Conservation (phyloP, 2,797 vertebrate species). For the Thaleichthys pacificus region DNA sequence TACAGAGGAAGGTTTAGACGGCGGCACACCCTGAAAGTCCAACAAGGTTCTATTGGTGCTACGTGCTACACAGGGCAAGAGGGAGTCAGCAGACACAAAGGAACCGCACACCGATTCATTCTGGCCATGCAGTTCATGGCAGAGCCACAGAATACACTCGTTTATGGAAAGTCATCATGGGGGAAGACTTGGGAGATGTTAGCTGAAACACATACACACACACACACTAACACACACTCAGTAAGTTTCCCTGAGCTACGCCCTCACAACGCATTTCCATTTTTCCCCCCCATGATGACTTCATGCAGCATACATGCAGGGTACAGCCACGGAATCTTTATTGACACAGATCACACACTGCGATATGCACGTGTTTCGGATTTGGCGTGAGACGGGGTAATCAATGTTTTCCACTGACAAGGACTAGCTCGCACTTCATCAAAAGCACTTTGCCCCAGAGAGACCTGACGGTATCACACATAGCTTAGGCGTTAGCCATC, state of each 20-base stretch:
- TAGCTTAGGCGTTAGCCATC: conserved; percentile 18
- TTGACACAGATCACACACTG: conserved; percentile 60
- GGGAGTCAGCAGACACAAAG: neutral
- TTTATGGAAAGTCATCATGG: too few relatives aligned
- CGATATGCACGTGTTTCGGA: conserved; percentile 70
- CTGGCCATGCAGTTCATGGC: too few relatives aligned
- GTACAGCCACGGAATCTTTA: conserved; percentile 53
- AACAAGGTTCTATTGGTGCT: too few relatives aligned
- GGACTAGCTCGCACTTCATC: conserved; percentile 67
- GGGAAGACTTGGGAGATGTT: too few relatives aligned
- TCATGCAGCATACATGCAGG: conserved; percentile 63
- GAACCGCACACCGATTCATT: neutral
- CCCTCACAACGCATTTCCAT: conserved; percentile 45
- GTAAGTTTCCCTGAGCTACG: conserved; percentile 9
- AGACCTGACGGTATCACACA: neutral
- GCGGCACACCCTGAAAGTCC: neutral
- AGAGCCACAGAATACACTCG: too few relatives aligned
- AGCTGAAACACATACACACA: neutral
- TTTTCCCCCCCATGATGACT: conserved; percentile 57
- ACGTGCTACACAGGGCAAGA: neutral
- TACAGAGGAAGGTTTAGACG: neutral
- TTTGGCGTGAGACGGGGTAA: conserved; percentile 58
- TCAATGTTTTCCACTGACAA: conserved; percentile 68
- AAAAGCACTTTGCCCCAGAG: conserved; percentile 48
- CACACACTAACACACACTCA: conserved; percentile 5